Percentiles rank a stretch among this genome's conserved stretches.
Conservation (phyloP, 2,797 vertebrate genomes). For the Acanthiza pusilla region DNA sequence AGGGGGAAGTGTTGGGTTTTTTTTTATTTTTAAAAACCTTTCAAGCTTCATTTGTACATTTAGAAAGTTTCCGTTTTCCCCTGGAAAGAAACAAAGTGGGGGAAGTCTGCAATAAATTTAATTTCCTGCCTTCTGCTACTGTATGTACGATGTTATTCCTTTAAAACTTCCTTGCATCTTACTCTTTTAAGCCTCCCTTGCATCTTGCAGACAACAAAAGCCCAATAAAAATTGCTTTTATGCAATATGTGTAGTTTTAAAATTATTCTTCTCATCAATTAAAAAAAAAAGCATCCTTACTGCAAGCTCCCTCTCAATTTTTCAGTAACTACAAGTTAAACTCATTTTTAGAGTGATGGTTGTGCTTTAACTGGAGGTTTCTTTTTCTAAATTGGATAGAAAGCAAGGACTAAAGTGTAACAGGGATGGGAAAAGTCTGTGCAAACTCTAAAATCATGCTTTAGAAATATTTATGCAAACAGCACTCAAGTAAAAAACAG, state of each 20-base stretch:
- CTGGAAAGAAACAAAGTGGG: not conserved
- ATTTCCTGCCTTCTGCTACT: constrained; percentile 24
- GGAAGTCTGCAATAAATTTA: not conserved
- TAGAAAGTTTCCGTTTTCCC: not conserved
- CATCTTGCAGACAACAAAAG: constrained; percentile 40
- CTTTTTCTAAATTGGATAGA: not conserved
- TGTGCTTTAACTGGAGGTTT: not conserved
- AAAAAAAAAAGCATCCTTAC: not conserved
- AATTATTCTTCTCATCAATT: not conserved
- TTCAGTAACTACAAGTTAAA: not conserved
- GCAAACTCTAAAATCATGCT: not conserved
- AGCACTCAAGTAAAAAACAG: not conserved
- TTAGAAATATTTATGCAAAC: not conserved
- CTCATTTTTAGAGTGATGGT: not conserved
- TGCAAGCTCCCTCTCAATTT: not conserved
- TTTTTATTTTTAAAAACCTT: not conserved
- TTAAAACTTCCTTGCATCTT: constrained; percentile 43
- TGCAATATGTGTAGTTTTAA: not conserved
- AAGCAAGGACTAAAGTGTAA: not conserved
- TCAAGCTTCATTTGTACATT: not conserved
- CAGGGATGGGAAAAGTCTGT: not conserved
- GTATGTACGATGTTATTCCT: constrained; percentile 20
- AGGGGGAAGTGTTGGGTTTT: rapidly evolving
- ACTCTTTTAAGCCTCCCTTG: constrained; percentile 53
- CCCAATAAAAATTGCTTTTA: constrained; percentile 38